Evolutionary conservation across 1,140 invertebrate genomes (phyloP).

Genomic region (Laodelphax striatellus): DNA sequence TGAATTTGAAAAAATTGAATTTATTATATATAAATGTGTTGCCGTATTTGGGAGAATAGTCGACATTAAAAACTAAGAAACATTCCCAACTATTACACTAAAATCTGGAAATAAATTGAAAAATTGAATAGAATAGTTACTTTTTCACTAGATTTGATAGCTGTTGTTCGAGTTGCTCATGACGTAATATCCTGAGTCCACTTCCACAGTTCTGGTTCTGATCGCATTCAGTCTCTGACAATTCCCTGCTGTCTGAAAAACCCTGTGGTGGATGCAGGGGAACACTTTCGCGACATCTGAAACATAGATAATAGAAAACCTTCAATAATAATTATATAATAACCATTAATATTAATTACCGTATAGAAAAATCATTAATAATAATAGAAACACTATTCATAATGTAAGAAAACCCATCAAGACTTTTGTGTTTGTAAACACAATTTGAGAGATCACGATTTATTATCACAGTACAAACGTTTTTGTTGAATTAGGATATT

Average conservation of each 20-base stretch:
- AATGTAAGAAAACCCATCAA: background rate
- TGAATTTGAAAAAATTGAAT: too few species aligned
- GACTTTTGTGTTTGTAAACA: background rate
- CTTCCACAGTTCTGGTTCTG: conserved; percentile 5
- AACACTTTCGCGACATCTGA: conserved; percentile 1
- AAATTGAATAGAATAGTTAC: conserved; percentile 3
- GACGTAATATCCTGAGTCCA: conserved; percentile 9
- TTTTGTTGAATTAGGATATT: too few species aligned
- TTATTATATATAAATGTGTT: too few species aligned
- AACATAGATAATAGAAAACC: background rate
- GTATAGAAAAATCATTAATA: too few species aligned
- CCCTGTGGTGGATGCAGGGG: conserved; percentile 23
- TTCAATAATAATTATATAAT: background rate
- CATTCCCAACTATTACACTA: too few species aligned
- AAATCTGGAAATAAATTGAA: too few species aligned
- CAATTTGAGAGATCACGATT: too few species aligned
- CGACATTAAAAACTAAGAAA: too few species aligned
- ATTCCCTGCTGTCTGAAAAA: conserved; percentile 23
- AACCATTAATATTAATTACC: too few species aligned
- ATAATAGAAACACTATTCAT: too few species aligned
- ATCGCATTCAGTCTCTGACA: conserved; percentile 20
- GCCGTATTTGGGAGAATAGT: too few species aligned
- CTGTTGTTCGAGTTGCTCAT: conserved; percentile 20
- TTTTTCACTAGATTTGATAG: conserved; percentile 17
- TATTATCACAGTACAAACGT: too few species aligned